phyloP scores from a whole-genome alignment of 2,797 vertebrate species.

The Lagocephalus sceleratus region DNA sequence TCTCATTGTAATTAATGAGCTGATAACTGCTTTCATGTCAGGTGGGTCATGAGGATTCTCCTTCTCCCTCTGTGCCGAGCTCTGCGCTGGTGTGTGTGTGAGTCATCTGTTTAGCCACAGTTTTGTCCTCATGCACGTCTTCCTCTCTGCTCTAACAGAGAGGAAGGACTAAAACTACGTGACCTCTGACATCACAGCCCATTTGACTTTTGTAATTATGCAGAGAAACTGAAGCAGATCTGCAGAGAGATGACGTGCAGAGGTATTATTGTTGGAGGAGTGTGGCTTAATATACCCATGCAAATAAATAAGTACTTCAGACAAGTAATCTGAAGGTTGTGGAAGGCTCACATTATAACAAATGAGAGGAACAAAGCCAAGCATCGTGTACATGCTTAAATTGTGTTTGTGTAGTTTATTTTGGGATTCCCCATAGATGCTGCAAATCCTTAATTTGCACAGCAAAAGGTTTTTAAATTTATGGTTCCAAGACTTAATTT shows the following conservation, averaged over 20 bases:
- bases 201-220: conserved; percentile 46
- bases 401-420: too few species aligned
- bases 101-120: conserved; percentile 37
- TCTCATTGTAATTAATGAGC: conserved; percentile 67
- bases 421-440: too few species aligned
- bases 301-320: too few species aligned
- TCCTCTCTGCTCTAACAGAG: conserved; percentile 19
- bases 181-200: conserved; percentile 29
- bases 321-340: too few species aligned
- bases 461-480: not conserved
- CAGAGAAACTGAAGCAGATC: not conserved
- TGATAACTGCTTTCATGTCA: conserved; percentile 66
- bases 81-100: conserved; percentile 12
- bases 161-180: too few species aligned
- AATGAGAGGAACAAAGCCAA: too few species aligned
- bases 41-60: conserved; percentile 40
- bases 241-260: not conserved
- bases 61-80: conserved; percentile 1
- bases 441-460: not conserved
- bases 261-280: too few species aligned
- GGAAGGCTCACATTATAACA: too few species aligned
- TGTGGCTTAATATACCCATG: too few species aligned
- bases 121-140: conserved; percentile 19
- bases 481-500: not conserved
- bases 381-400: too few species aligned